Evolutionary conservation across 2,797 vertebrate species (phyloP).

Genomic region (Propithecus deckenii): DNA sequence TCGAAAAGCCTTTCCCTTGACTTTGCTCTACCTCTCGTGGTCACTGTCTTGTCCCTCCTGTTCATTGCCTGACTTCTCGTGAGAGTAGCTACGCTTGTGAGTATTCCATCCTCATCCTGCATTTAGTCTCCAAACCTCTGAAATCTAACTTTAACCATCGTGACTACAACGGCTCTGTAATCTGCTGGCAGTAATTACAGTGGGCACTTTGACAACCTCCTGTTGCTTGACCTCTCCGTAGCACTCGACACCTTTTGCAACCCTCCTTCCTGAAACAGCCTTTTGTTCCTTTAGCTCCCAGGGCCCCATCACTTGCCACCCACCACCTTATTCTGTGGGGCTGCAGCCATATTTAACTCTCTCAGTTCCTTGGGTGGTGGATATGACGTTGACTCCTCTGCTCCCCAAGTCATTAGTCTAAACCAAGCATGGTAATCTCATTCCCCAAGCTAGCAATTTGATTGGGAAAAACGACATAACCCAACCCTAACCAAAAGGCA

Average conservation of each 20-base stretch:
- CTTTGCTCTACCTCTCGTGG: neutral
- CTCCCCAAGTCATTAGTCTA: neutral
- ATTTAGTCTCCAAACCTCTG: neutral
- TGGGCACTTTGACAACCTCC: neutral
- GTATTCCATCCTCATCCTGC: neutral
- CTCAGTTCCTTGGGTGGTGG: neutral
- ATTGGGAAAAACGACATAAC: neutral
- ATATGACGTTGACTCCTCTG: neutral
- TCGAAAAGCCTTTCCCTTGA: neutral
- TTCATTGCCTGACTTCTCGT: neutral
- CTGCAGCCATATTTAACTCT: neutral
- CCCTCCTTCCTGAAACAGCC: neutral
- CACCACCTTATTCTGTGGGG: neutral
- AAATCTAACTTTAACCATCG: neutral
- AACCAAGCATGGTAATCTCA: neutral
- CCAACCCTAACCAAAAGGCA: neutral
- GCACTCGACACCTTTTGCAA: neutral
- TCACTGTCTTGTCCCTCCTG: neutral
- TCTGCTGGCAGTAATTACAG: neutral
- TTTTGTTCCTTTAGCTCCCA: neutral
- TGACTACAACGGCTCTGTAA: neutral
- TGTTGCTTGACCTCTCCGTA: neutral
- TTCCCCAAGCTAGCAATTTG: neutral
- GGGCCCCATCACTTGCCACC: neutral
- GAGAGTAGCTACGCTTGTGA: neutral